Evolutionary conservation across 2,888 invertebrate genomes (phyloP), one percentile per base, ranked within the genome.

Genomic region (Agrotis puta): DNA sequence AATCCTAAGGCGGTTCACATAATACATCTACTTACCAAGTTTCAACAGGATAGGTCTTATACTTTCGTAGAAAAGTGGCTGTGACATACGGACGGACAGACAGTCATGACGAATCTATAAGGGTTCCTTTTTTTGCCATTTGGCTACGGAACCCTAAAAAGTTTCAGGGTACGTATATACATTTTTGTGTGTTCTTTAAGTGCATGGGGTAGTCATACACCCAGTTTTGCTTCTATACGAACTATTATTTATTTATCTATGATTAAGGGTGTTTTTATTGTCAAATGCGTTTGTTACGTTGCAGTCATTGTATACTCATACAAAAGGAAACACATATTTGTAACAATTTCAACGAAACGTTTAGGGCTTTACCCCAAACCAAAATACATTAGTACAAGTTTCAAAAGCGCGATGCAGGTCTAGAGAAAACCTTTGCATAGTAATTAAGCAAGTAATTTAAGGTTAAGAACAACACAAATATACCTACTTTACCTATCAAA

Each of bases 391-490:
- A 14, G 16, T 0, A 62, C 13, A 13, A n/a, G 39, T 39, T 58
- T 76, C 18, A 47, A 39, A 76, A 73, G 76, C 39, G 39, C 51
- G 5, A 67, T 73, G 72, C 76, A 68, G 76, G 68, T 39, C 39
- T 39, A 39, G 39, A 39, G 9, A 39, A 39, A 39, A 39, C 39
- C 11, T 39, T 39, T 11, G 39, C 11, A 39, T 39, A 39, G 39
- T 39, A 39, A 9, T 39, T 39, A 39, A 39, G 11, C 11, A 39
- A 39, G 11, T 39, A 39, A 39, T 33, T 33, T 39, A 39, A 39
- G 39, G 5, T 7, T 33, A 33, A 9, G 9, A 33, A 1, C 27
- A 27, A n/a, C 27, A 56, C 3, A 33, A n/a, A 54, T 27, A n/a
- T 3, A n/a, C 54, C 11, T 56, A 13, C 27, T 56, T 27, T 33